Base-by-base conservation (phyloP, 2,888 invertebrate genomes). In the Chalcosyrphus nemorum region DNA sequence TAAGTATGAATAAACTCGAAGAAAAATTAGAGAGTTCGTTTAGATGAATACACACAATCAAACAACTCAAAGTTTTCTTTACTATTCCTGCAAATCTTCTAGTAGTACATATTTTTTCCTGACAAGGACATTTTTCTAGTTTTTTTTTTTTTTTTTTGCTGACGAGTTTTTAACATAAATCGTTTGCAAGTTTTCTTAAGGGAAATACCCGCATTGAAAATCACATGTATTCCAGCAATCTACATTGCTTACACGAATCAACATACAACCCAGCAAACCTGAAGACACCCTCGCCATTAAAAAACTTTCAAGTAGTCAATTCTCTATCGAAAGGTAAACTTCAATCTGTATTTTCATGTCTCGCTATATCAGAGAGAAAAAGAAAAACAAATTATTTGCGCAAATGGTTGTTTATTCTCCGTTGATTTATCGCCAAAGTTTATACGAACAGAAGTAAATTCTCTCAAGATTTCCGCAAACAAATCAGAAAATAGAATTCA, bases 401-500 rank as follows among this genome's bases (percentile, higher is more conserved):
- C 80, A 80, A 84, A 80, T 70, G 80, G 68, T 80, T 84, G 84
- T 84, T 74, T 80, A 70, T 78, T 80, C 80, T 59, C 61, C 84
- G 74, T 80, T 84, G 84, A 84, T 84, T 84, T 84, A 84, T 84
- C 68, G 80, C 74, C 74, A 75, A 84, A 74, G 56, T 80, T 78
- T 82, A 72, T 78, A 54, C 38, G 72, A 72, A 82, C 63, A 70
- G 57, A 80, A 68, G 80, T 70, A 77, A 84, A 84, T 74, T 80
- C 84, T 45, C 84, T 57, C 72, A 63, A 84, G 80, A 84, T 80
- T 84, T 84, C 78, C 68, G 84, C 84, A 84, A 84, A 80, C 84
- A 84, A 84, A 78, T 74, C 82, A 80, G 78, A 68, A 84, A 75
- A 84, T 84, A 78, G 74, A 84, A 84, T 84, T 80, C 63, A 21